These are phyloP conservation scores for Sarcophaga subvicina DNA, from an alignment of 2,888 invertebrate species.

Conservation along the genomic window DNA sequence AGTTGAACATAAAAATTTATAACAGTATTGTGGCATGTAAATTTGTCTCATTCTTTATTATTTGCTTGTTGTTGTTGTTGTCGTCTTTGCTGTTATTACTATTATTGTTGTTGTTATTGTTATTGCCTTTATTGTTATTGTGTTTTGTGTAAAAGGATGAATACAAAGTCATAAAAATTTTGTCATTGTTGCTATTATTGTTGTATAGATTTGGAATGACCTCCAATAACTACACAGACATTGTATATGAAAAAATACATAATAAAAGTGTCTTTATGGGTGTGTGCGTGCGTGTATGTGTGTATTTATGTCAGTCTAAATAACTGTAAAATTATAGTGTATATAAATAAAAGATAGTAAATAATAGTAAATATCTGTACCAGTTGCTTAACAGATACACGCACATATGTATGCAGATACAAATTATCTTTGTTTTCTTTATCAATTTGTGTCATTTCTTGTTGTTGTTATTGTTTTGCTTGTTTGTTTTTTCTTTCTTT, in stretches of 20 bases:
- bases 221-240: neutral
- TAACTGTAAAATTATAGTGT: conserved; percentile 43
- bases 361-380: no score
- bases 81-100: no score
- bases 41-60: conserved; percentile 1
- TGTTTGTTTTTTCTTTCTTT: no score
- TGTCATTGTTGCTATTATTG: neutral
- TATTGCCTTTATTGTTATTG: neutral
- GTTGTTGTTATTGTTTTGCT: conserved; percentile 13
- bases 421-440: neutral
- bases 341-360: neutral
- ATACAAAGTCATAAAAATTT: conserved; percentile 50
- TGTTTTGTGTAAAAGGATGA: conserved; percentile 39
- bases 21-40: conserved; percentile 23
- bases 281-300: neutral
- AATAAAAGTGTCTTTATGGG: neutral
- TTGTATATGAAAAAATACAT: neutral
- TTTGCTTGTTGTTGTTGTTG: neutral
- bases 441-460: conserved; percentile 33
- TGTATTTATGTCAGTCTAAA: conserved; percentile 35
- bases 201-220: neutral
- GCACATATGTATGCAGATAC: no score
- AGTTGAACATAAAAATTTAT: conserved; percentile 37
- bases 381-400: no score
- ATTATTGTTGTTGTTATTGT: conserved; percentile 14